Conservation (phyloP, 2,888 invertebrate genomes). For the Dichetophora obliterata region DNA sequence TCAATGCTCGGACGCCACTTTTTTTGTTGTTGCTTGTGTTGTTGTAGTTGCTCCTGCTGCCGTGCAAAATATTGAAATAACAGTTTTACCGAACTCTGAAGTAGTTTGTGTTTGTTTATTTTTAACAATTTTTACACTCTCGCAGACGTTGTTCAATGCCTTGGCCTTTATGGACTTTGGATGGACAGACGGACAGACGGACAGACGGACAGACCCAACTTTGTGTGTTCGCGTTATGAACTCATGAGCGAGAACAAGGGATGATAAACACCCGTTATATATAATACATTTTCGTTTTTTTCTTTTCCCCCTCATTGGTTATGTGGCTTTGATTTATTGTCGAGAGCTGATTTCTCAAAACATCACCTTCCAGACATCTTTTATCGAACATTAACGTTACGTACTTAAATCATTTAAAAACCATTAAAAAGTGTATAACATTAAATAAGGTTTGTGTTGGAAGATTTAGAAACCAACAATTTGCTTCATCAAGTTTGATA, state of each 20-base stretch:
- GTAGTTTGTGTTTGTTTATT: neutral
- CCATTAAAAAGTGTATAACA: too few species aligned
- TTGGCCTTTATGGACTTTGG: conserved; percentile 4
- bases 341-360: neutral
- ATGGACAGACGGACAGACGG: too few species aligned
- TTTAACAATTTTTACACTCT: neutral
- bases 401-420: too few species aligned
- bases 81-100: conserved; percentile 1
- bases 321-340: conserved; percentile 3
- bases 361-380: neutral
- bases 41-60: neutral
- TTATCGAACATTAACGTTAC: too few species aligned
- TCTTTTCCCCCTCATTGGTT: neutral
- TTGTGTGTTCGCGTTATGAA: neutral
- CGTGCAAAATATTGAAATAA: conserved; percentile 1
- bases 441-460: too few species aligned
- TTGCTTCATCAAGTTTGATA: too few species aligned
- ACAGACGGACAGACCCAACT: neutral
- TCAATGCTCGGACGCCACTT: conserved; percentile 20
- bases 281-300: too few species aligned
- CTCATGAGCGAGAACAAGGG: neutral
- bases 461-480: too few species aligned
- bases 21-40: neutral
- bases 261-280: neutral
- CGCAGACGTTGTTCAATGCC: neutral